Percentiles rank a stretch among this genome's conserved stretches.
phyloP scores from a whole-genome alignment of 2,888 invertebrate genomes.

The Temnothorax rugatulus region DNA sequence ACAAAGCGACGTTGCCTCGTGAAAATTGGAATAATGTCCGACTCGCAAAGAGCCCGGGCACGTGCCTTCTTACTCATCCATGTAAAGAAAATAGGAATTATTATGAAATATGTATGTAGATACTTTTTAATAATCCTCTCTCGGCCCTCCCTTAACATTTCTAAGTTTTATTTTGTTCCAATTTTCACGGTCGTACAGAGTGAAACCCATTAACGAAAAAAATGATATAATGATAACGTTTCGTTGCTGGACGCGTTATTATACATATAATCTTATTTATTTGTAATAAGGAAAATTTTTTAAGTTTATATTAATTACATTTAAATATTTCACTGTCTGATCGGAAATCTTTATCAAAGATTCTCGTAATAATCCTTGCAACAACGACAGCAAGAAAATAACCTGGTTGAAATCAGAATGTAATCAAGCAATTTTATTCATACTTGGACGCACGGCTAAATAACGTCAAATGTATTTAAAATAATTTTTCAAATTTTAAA shows the following conservation, averaged over 20 bases:
- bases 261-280: constrained; percentile 10
- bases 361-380: neutral
- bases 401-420: constrained; percentile 28
- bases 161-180: constrained; percentile 13
- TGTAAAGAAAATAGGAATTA: constrained; percentile 39
- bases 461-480: constrained; percentile 32
- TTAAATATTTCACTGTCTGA: constrained; percentile 34
- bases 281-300: neutral
- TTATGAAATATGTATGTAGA: constrained; percentile 25
- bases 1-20: constrained; percentile 57
- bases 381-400: constrained; percentile 2
- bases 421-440: constrained; percentile 59
- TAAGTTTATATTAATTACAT: neutral
- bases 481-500: neutral
- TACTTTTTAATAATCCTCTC: constrained; percentile 18
- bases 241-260: neutral
- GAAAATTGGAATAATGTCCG: constrained; percentile 51
- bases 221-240: neutral
- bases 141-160: constrained; percentile 6
- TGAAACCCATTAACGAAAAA: constrained; percentile 6
- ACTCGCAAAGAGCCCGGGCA: constrained; percentile 36
- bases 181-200: neutral
- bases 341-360: neutral
- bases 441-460: constrained; percentile 63
- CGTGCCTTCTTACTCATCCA: constrained; percentile 36